Conservation (phyloP, 2,113 vertebrate species). For the Cololabis saira region DNA sequence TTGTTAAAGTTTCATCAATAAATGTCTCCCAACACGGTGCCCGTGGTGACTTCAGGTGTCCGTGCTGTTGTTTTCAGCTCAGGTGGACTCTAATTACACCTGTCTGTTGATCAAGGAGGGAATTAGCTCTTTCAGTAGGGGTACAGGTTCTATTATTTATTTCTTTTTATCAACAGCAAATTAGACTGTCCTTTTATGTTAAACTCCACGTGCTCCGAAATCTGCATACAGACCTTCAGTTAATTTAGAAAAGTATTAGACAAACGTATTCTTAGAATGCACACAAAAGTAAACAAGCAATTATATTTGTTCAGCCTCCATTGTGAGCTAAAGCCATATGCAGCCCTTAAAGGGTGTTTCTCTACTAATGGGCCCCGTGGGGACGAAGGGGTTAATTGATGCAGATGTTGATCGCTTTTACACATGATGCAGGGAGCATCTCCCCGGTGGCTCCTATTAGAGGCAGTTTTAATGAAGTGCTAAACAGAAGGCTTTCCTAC, state of each 20-base stretch:
- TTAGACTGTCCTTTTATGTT: not conserved
- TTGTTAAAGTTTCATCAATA: too few relatives aligned
- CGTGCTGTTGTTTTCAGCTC: too few relatives aligned
- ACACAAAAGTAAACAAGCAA: constrained; percentile 78
- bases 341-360: constrained; percentile 88
- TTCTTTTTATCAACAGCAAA: too few relatives aligned
- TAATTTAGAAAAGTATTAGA: constrained; percentile 21
- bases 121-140: too few relatives aligned
- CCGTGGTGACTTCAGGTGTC: too few relatives aligned
- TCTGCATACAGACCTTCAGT: constrained; percentile 9
- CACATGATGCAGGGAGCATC: constrained; percentile 82
- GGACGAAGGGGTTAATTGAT: constrained; percentile 90
- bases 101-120: too few relatives aligned
- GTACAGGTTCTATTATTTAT: too few relatives aligned
- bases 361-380: constrained; percentile 86
- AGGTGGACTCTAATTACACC: too few relatives aligned
- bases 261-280: constrained; percentile 32
- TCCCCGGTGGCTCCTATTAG: constrained; percentile 90
- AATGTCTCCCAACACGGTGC: too few relatives aligned
- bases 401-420: constrained; percentile 91
- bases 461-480: constrained; percentile 92
- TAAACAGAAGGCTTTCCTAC: constrained; percentile 84
- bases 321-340: constrained; percentile 86
- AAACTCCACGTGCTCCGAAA: constrained; percentile 4
- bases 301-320: constrained; percentile 81